A percentile compares a stretch with the other conserved stretches of the same genome.
phyloP scores from a whole-genome alignment of 1,140 invertebrate species.

The Yoshiicerus persimilis region DNA sequence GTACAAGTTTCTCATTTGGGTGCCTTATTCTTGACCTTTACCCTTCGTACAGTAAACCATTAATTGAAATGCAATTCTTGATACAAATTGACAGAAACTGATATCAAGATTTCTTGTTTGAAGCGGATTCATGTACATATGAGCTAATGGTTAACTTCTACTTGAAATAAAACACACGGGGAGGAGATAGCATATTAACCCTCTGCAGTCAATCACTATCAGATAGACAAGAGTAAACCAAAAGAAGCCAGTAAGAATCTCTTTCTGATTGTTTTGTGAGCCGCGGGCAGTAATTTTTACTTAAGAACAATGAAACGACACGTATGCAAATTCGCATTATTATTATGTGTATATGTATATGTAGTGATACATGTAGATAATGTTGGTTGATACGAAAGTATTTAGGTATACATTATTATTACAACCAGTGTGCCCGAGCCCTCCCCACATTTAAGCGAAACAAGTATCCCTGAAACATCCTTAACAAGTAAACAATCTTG shows the following conservation, averaged over 20 bases:
- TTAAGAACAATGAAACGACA: background rate
- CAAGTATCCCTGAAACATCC: slow-evolving; percentile 13
- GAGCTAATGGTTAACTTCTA: background rate
- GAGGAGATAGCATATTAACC: background rate
- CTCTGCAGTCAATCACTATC: background rate
- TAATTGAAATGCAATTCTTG: background rate
- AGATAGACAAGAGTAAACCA: slow-evolving; percentile 3
- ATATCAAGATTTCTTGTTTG: background rate
- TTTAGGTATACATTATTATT: background rate
- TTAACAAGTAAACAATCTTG: slow-evolving; percentile 29
- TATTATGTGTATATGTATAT: background rate
- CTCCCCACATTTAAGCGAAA: slow-evolving; percentile 16
- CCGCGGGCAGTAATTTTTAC: background rate
- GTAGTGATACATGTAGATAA: background rate
- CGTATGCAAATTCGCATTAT: background rate
- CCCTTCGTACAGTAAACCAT: background rate
- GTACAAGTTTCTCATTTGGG: background rate
- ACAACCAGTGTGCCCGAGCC: background rate
- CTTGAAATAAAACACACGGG: background rate
- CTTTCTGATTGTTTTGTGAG: background rate
- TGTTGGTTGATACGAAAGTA: too few species aligned
- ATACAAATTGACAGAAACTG: background rate
- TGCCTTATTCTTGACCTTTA: background rate
- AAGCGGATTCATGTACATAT: background rate
- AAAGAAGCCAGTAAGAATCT: background rate